Conservation (phyloP, 2,888 invertebrate genomes). For the Caenorhabditis parvicauda region DNA sequence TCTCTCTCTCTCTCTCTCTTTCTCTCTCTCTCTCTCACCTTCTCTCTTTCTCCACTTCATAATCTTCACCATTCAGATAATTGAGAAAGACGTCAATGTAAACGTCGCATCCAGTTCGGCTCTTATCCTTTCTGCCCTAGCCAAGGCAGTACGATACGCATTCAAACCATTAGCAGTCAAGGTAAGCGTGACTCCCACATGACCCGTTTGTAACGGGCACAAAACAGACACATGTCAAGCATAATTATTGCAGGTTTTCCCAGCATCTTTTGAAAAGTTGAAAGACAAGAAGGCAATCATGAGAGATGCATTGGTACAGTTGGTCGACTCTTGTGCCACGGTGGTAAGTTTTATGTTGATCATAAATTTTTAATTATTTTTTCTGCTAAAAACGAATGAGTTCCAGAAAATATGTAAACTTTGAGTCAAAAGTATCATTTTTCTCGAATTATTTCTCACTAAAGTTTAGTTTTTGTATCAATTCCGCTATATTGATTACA, state of each 20-base stretch:
- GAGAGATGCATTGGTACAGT: conserved; percentile 80
- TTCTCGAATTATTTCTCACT: too few relatives aligned
- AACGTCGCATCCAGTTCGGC: conserved; percentile 83
- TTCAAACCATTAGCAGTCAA: conserved; percentile 78
- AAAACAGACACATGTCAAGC: background rate
- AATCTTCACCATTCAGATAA: conserved; percentile 69
- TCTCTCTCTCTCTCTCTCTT: too few relatives aligned
- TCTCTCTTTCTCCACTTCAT: too few relatives aligned
- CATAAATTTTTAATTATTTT: too few relatives aligned
- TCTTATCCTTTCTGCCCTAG: conserved; percentile 79
- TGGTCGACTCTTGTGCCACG: conserved; percentile 81
- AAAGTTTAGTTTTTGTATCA: too few relatives aligned
- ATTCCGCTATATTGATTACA: too few relatives aligned
- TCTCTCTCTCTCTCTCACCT: too few relatives aligned
- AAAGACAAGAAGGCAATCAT: conserved; percentile 93
- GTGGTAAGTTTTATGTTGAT: conserved; percentile 17
- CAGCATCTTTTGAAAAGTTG: conserved; percentile 84
- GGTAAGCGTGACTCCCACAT: too few relatives aligned
- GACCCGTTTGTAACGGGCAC: background rate
- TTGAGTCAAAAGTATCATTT: too few relatives aligned
- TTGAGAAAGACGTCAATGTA: conserved; percentile 92
- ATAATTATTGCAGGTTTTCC: conserved; percentile 44
- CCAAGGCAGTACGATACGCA: conserved; percentile 80
- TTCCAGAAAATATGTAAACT: too few relatives aligned
- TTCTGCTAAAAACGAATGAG: too few relatives aligned